Evolutionary conservation across 1,140 invertebrate species (phyloP), one percentile per base, ranked within the genome.

Genomic region (Semibalanus balanoides): DNA sequence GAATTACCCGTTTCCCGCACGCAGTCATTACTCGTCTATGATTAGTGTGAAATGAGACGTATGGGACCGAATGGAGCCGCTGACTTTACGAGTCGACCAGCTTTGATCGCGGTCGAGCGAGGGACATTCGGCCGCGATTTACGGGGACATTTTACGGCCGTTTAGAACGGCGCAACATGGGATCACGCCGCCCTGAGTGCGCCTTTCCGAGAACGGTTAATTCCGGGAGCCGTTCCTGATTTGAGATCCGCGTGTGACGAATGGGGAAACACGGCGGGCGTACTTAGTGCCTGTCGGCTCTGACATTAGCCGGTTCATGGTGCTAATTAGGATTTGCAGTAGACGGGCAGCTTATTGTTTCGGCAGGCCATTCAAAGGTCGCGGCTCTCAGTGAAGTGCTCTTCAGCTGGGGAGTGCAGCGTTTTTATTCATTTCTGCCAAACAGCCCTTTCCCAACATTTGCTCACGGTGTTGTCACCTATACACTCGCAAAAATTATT

Each of bases 21-120:
- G 22, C 22, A 19, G 51, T 25, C 51, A 64, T 64, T 25, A 64
- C 51, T 64, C 51, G 1, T 11, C 51, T 64, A 64, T 64, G 51
- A 64, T 64, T 64, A 64, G 51, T 64, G 22, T 64, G 51, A 64
- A 64, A 64, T 64, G 51, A 64, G 51, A 64, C 51, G 51, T 64
- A 22, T 64, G 14, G 11, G 11, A 64, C 11, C 51, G 22, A 25
- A 64, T 64, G 22, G 22, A 25, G 22, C 11, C 51, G 51, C 51
- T 25, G 51, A 64, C 14, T 64, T 64, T 64, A 64, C 22, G 51
- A 64, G 3, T 1, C 51, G 22, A 14, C 51, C 51, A 64, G 51
- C 51, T 64, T 64, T 64, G 51, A 64, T 64, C 51, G 22, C 11
- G 14, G 22, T 1, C 1, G 9, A 25, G 51, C 22, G 51, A 25